A percentile compares a stretch with the other conserved stretches of the same genome.
These are phyloP conservation scores for Drepana falcataria DNA, from an alignment of 2,888 invertebrate genomes.

Conservation along the genomic window DNA sequence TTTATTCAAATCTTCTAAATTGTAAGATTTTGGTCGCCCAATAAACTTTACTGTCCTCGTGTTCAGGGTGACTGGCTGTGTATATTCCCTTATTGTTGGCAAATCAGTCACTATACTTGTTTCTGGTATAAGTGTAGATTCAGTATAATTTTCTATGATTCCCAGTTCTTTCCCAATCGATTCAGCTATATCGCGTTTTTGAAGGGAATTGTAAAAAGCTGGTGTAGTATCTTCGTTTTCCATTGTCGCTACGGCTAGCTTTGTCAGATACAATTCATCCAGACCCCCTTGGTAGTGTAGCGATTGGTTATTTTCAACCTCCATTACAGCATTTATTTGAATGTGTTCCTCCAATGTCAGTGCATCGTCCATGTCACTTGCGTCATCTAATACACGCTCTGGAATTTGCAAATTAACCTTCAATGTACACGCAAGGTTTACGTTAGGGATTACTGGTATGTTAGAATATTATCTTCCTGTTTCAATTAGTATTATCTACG, in stretches of 20 bases:
- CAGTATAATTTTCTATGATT: conserved; percentile 2
- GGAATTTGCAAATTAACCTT: conserved; percentile 31
- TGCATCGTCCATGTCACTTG: conserved; percentile 28
- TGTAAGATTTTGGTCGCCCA: conserved; percentile 57
- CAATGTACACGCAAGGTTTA: conserved; percentile 3
- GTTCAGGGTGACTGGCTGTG: background rate
- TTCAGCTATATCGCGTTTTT: conserved; percentile 39
- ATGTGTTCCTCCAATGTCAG: conserved; percentile 49
- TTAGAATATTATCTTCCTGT: background rate
- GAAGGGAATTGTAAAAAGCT: conserved; percentile 9
- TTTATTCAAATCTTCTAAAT: conserved; percentile 46
- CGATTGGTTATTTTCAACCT: conserved; percentile 48
- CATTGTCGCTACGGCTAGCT: conserved; percentile 50
- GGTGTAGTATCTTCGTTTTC: conserved; percentile 11
- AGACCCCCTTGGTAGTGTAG: conserved; percentile 41
- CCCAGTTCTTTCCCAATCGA: conserved; percentile 11
- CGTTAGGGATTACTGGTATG: background rate
- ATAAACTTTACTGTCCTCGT: conserved; percentile 35
- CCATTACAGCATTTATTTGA: conserved; percentile 46
- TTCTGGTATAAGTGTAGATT: background rate
- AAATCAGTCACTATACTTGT: background rate
- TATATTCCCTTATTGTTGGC: background rate
- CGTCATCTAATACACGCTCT: conserved; percentile 38
- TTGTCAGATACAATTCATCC: conserved; percentile 56
- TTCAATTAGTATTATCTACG: background rate